phyloP scores from a whole-genome alignment of 2,888 invertebrate species.

The Scrobipalpa atriplicella region DNA sequence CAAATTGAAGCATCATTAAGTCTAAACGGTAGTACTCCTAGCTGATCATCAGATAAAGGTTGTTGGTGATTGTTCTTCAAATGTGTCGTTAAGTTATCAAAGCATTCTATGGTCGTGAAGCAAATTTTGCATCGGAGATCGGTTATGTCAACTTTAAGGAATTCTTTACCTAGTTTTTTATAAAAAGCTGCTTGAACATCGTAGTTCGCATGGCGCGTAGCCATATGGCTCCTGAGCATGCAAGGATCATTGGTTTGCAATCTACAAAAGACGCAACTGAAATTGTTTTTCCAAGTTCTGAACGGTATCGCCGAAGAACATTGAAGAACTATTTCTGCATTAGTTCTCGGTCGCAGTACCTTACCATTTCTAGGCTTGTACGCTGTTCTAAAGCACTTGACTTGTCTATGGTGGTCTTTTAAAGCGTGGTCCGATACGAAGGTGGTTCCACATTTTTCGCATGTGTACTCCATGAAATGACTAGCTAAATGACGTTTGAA shows the following conservation, averaged over 20 bases:
- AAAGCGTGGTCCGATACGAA: conserved; percentile 71
- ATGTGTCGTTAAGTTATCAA: conserved; percentile 66
- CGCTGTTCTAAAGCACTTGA: conserved; percentile 68
- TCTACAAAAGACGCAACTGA: conserved; percentile 74
- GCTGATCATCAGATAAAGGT: conserved; percentile 65
- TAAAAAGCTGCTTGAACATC: conserved; percentile 73
- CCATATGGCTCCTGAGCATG: conserved; percentile 63
- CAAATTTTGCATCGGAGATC: conserved; percentile 75
- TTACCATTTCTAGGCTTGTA: conserved; percentile 72
- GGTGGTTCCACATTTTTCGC: conserved; percentile 73
- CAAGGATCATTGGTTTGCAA: conserved; percentile 70
- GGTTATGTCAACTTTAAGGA: conserved; percentile 72
- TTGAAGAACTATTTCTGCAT: conserved; percentile 73
- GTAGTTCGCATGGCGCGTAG: conserved; percentile 64
- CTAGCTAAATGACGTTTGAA: conserved; percentile 70
- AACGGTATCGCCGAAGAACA: conserved; percentile 74
- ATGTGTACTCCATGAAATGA: conserved; percentile 71
- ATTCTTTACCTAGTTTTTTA: conserved; percentile 74
- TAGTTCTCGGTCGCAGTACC: conserved; percentile 63
- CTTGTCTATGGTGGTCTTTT: conserved; percentile 69
- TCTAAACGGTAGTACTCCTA: conserved; percentile 70
- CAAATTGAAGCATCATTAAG: conserved; percentile 69
- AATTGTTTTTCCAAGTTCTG: conserved; percentile 73
- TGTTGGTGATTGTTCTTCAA: conserved; percentile 71
- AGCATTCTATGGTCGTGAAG: conserved; percentile 60